A percentile compares a stretch with the other conserved stretches of the same genome.
Conservation (phyloP, 2,888 invertebrate genomes). For the Celastrina argiolus region DNA sequence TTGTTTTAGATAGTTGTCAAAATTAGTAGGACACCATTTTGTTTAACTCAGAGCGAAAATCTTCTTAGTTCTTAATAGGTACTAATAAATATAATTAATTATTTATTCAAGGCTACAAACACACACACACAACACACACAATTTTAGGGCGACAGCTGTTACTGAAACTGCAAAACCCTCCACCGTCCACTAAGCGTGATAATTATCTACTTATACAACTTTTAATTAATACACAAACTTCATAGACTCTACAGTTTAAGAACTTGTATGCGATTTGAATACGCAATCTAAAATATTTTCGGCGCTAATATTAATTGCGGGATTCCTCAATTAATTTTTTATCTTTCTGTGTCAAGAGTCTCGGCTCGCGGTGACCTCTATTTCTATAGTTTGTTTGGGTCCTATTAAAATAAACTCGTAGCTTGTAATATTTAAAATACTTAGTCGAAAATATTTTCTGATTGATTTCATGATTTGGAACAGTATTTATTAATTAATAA, state of each 20-base stretch:
- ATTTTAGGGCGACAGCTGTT: not conserved
- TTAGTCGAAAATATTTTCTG: not conserved
- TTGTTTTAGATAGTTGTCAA: too few relatives aligned
- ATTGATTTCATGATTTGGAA: not conserved
- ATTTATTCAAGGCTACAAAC: too few relatives aligned
- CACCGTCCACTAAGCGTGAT: not conserved
- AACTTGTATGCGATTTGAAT: not conserved
- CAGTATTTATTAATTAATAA: too few relatives aligned
- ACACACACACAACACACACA: not conserved
- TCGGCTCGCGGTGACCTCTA: not conserved
- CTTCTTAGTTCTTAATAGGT: too few relatives aligned
- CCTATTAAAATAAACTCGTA: too few relatives aligned
- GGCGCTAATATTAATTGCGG: not conserved
- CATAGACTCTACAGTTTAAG: not conserved
- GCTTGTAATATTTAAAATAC: too few relatives aligned
- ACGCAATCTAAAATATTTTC: not conserved
- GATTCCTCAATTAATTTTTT: not conserved
- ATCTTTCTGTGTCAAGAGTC: not conserved
- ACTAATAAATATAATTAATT: too few relatives aligned
- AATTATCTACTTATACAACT: constrained; percentile 13
- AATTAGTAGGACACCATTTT: too few relatives aligned
- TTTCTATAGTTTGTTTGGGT: not conserved
- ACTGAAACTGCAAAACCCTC: not conserved
- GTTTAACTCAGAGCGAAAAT: too few relatives aligned
- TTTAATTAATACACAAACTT: constrained; percentile 16